Percentiles rank a stretch among this genome's conserved stretches.
Evolutionary conservation across 2,888 invertebrate species (phyloP).

Genomic region (Zootermopsis nevadensis): DNA sequence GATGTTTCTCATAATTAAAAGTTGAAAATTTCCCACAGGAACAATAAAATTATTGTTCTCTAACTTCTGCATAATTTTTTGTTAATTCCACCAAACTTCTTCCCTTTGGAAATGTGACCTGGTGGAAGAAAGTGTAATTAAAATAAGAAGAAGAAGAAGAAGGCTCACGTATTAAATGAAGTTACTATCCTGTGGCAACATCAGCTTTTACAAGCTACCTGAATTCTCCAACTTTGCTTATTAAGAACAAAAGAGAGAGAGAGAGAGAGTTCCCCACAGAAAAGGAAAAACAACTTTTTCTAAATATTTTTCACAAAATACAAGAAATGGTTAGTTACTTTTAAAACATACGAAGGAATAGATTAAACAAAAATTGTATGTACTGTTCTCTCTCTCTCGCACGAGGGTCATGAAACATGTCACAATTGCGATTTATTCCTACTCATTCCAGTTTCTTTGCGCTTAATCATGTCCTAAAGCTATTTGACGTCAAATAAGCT

Average conservation of each 20-base stretch:
- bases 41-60: conserved; percentile 19
- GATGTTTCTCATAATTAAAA: conserved; percentile 16
- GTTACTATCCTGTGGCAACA: not conserved
- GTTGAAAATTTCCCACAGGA: conserved; percentile 29
- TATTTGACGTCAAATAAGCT: no score
- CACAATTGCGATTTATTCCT: no score
- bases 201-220: not conserved
- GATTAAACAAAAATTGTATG: no score
- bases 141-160: not conserved
- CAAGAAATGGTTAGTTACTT: no score
- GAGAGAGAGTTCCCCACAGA: not conserved
- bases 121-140: not conserved
- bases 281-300: not conserved
- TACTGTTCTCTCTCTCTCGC: no score
- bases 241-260: not conserved
- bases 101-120: not conserved
- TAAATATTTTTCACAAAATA: no score
- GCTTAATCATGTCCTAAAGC: no score
- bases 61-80: not conserved
- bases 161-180: not conserved
- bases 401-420: no score
- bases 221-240: not conserved
- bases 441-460: no score
- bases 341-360: no score
- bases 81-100: not conserved